phyloP scores from a whole-genome alignment of 2,113 vertebrate genomes.

The Conger conger region DNA sequence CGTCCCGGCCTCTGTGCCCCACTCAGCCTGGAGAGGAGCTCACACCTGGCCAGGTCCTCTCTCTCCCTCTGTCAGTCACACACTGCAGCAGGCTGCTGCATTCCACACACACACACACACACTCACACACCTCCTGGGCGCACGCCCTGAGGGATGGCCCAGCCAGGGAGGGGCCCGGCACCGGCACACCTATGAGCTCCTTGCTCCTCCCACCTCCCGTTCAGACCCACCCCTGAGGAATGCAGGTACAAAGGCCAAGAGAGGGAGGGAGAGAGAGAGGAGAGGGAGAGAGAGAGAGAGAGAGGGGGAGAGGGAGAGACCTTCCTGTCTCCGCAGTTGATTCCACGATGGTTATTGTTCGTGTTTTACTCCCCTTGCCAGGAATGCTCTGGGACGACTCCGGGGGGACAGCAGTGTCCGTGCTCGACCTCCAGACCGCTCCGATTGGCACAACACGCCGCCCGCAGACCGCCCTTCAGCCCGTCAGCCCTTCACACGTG shows the following conservation, averaged over 20 bases:
- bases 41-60: constrained; percentile 67
- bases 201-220: constrained; percentile 38
- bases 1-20: background rate
- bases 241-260: constrained; percentile 24
- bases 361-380: constrained; percentile 22
- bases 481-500: too few relatives aligned
- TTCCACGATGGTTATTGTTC: background rate
- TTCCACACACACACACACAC: constrained; percentile 58
- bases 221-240: constrained; percentile 13
- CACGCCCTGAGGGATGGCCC: constrained; percentile 66
- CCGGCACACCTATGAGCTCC: constrained; percentile 70
- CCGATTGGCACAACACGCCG: background rate
- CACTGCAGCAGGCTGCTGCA: constrained; percentile 42
- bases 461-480: too few relatives aligned
- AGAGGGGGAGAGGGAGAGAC: constrained; percentile 19
- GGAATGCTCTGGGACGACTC: background rate
- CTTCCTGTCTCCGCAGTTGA: background rate
- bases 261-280: background rate
- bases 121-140: constrained; percentile 70
- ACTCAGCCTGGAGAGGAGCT: constrained; percentile 2
- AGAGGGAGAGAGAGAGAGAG: constrained; percentile 15
- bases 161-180: constrained; percentile 68
- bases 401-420: constrained; percentile 18
- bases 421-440: background rate
- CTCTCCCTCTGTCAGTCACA: constrained; percentile 28